These are phyloP conservation scores for Rhopalosiphum padi DNA, from an alignment of 1,140 invertebrate genomes.

Conservation along the genomic window DNA sequence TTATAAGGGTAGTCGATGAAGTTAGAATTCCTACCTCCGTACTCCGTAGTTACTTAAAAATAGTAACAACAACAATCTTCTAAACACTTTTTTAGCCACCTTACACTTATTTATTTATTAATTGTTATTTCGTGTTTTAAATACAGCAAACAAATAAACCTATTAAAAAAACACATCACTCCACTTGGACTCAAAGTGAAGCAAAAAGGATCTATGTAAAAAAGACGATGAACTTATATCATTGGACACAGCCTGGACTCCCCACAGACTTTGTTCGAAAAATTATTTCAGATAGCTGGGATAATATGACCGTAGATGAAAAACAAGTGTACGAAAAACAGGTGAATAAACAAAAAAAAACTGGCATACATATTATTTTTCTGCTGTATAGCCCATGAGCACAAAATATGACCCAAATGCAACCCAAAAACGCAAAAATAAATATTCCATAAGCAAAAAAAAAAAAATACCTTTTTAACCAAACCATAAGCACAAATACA, in stretches of 20 bases:
- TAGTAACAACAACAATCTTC: too few relatives aligned
- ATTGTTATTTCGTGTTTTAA: not conserved
- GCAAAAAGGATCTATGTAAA: constrained; percentile 49
- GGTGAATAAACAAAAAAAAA: not conserved
- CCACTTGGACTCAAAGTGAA: constrained; percentile 30
- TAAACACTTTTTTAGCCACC: not conserved
- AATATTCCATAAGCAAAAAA: too few relatives aligned
- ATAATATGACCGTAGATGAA: constrained; percentile 39
- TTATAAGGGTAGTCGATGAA: not conserved
- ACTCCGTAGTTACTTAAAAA: too few relatives aligned
- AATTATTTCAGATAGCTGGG: constrained; percentile 42
- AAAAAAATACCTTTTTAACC: too few relatives aligned
- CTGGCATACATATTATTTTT: not conserved
- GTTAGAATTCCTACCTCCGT: not conserved
- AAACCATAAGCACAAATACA: too few relatives aligned
- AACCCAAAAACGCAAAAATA: too few relatives aligned
- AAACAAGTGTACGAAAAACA: constrained; percentile 54
- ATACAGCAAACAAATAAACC: constrained; percentile 22
- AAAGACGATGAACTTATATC: constrained; percentile 54
- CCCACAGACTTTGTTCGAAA: constrained; percentile 41
- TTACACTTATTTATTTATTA: not conserved
- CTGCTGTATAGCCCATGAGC: too few relatives aligned
- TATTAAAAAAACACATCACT: not conserved
- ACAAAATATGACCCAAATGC: too few relatives aligned
- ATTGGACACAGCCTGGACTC: constrained; percentile 45